These are phyloP conservation scores for Macrosteles quadrilineatus DNA, from an alignment of 1,140 invertebrate species.

Conservation along the genomic window DNA sequence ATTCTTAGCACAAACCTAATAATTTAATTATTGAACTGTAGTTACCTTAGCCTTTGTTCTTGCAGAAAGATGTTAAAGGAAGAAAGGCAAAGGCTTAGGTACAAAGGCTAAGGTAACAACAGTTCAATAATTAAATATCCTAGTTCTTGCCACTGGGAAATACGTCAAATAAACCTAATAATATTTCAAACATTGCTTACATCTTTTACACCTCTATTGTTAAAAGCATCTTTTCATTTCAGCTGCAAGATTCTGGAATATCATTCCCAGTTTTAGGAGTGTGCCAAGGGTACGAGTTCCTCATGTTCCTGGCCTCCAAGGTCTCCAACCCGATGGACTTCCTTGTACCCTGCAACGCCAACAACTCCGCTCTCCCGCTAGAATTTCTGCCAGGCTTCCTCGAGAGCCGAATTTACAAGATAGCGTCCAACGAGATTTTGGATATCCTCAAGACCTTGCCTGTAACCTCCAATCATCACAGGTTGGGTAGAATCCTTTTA, in stretches of 20 bases:
- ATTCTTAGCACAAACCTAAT: no score
- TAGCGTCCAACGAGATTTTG: conserved; percentile 58
- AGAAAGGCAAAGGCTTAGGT: no score
- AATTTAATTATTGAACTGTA: no score
- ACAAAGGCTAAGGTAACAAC: no score
- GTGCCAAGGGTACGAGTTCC: conserved; percentile 84
- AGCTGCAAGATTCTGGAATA: conserved; percentile 66
- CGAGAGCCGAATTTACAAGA: conserved; percentile 59
- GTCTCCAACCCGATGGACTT: conserved; percentile 55
- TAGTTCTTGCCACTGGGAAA: no score
- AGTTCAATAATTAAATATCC: no score
- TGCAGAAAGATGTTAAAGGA: no score
- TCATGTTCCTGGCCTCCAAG: conserved; percentile 68
- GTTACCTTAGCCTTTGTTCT: no score
- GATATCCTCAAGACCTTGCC: conserved; percentile 58
- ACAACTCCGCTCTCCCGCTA: conserved; percentile 62
- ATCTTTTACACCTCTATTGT: background rate
- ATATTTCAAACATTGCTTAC: no score
- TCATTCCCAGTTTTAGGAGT: conserved; percentile 87
- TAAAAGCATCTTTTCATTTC: conserved; percentile 17
- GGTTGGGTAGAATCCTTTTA: conserved; percentile 66
- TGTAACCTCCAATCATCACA: conserved; percentile 76
- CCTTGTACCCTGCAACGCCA: conserved; percentile 60
- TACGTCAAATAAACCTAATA: no score
- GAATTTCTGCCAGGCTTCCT: conserved; percentile 50